Evolutionary conservation across 2,888 invertebrate genomes (phyloP).

Genomic region (Stenoptilia bipunctidactyla): DNA sequence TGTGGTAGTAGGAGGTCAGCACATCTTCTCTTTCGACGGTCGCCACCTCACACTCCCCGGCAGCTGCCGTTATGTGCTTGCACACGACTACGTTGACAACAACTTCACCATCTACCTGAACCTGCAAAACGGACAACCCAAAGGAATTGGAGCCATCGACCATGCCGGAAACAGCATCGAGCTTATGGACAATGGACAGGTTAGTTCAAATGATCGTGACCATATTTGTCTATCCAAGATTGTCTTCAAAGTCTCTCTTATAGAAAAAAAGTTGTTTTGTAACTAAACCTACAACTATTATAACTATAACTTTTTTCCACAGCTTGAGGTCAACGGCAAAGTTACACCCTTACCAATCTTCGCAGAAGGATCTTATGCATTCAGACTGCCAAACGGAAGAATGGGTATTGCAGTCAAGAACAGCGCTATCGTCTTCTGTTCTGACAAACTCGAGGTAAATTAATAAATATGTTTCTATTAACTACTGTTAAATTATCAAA

Average conservation of each 20-base stretch:
- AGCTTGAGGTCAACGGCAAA: slow-evolving; percentile 76
- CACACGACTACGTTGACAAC: slow-evolving; percentile 85
- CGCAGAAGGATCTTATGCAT: slow-evolving; percentile 73
- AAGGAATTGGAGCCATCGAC: slow-evolving; percentile 78
- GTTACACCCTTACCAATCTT: slow-evolving; percentile 78
- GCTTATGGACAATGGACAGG: slow-evolving; percentile 74
- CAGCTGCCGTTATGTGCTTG: slow-evolving; percentile 86
- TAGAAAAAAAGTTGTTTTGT: too few relatives aligned
- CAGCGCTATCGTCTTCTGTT: slow-evolving; percentile 75
- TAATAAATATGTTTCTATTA: background rate
- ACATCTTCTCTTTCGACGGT: slow-evolving; percentile 91
- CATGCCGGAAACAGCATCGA: slow-evolving; percentile 75
- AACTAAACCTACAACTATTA: too few relatives aligned
- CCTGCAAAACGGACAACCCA: slow-evolving; percentile 76
- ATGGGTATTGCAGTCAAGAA: slow-evolving; percentile 73
- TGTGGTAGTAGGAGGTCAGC: slow-evolving; percentile 82
- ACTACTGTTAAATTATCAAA: background rate
- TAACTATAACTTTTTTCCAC: too few relatives aligned
- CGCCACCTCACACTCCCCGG: slow-evolving; percentile 85
- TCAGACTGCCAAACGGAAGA: slow-evolving; percentile 66
- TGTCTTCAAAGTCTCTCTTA: too few relatives aligned
- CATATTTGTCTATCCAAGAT: too few relatives aligned
- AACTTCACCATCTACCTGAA: slow-evolving; percentile 87
- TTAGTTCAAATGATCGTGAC: slow-evolving; percentile 38
- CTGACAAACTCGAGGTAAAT: slow-evolving; percentile 67